phyloP scores from a whole-genome alignment of 2,113 vertebrate species.

The Elephas maximus region DNA sequence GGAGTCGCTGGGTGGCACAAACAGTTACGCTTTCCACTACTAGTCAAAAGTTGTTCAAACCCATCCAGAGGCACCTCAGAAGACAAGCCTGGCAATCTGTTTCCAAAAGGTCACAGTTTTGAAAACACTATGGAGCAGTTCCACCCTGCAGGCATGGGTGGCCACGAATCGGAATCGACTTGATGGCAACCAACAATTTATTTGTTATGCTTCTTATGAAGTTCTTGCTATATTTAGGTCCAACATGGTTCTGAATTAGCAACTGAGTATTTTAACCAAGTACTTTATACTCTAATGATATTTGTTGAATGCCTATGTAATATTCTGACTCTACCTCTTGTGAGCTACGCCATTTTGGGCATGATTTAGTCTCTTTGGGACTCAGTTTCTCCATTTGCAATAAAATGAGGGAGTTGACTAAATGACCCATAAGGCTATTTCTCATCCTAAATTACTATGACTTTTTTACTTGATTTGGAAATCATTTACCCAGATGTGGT shows the following conservation, averaged over 20 bases:
- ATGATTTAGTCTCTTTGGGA: neutral
- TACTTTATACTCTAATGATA: neutral
- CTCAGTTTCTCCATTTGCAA: neutral
- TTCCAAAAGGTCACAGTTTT: neutral
- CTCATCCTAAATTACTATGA: neutral
- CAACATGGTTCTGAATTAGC: neutral
- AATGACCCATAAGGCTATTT: neutral
- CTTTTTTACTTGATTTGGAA: neutral
- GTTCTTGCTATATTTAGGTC: neutral
- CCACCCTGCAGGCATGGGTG: neutral
- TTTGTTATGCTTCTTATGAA: neutral
- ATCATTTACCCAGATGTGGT: neutral
- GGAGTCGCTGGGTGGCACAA: neutral
- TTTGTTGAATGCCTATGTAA: neutral
- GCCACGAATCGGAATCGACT: neutral
- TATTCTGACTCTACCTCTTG: neutral
- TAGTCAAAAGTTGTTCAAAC: neutral
- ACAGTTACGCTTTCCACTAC: neutral
- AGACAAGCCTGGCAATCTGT: neutral
- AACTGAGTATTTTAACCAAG: neutral
- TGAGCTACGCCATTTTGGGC: neutral
- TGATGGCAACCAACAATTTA: neutral
- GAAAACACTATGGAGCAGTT: neutral
- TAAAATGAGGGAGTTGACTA: neutral
- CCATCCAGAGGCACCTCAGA: neutral